Base-by-base conservation (phyloP, 2,113 vertebrate genomes). In the Misgurnus anguillicaudatus region DNA sequence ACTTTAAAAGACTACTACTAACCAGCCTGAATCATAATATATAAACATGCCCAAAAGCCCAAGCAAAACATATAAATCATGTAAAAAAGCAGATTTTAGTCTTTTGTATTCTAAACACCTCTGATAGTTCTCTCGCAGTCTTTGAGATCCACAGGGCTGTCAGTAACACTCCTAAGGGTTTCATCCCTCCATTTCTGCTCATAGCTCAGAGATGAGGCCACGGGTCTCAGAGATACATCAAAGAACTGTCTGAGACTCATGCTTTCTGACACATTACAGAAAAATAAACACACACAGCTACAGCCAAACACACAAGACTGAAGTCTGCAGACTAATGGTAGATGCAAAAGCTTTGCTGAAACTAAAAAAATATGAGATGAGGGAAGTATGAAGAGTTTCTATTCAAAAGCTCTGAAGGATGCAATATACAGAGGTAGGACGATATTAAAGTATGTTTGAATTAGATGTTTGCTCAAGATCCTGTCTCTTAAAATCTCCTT, bases 61-160 rank as follows among this genome's bases (percentile, higher is more conserved):
- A 39, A 42, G n/a, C 19, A 77, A 8, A 48, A 63, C 6, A 21
- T 16, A 21, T 17, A 5, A 16, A 1, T 17, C 61, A 42, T n/a
- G 4, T 45, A 17, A 65, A 63, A 58, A 10, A 39, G 16, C 21
- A 64, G 83, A 82, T 83, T 83, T 79, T 82, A 75, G 80, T 78
- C 21, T 81, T 82, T 62, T 69, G 71, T 79, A 81, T 80, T 90
- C 86, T 85, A 86, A 89, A 86, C 75, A 70, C 80, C 78, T 83
- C 60, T 89, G 88, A 86, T 85, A 89, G 88, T 90, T 90, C 71
- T 75, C 24, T 85, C 51, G 7, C 75, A 76, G 67, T 82, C 80
- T 83, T 84, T 83, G 78, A 83, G 75, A 87, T 82, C 80, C 71
- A 82, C 81, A 48, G 78, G 80, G 81, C 63, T 77, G 58, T 39